Evolutionary conservation across 2,113 vertebrate genomes (phyloP), one percentile per base, ranked within the genome.

Genomic region (Spea bombifrons): DNA sequence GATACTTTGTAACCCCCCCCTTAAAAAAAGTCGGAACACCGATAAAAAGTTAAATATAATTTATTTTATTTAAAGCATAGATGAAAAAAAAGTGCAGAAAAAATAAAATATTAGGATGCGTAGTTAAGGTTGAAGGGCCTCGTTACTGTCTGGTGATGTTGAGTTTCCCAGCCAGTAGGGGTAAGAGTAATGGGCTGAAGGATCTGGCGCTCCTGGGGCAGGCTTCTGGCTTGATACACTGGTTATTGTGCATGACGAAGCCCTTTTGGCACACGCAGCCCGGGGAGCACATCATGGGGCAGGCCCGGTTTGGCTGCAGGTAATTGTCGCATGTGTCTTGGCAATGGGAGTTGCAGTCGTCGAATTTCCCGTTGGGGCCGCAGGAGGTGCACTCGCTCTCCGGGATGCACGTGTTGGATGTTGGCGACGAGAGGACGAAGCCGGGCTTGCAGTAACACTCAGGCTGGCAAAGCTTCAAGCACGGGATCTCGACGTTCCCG

Each of bases 381-480:
- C 75, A 76, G 52, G 65, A 68, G 1, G 43, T 47, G 52, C 75
- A 76, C 50, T 76, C 13, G 52, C 48, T 10, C 52, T 76, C 75
- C 1, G 50, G 75, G 50, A 76, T 57, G 6, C 75, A 76, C 49
- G 13, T 68, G 65, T 46, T 68, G 4, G 75, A 67, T 4, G 49
- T 68, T 5, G 49, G 7, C 0, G 64, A 57, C 10, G 75, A 46
- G 43, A 76, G 65, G 15, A 76, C 52, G 7, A 17, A 76, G 10
- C 65, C 65, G 13, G 75, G 75, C 17, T 76, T 76, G 65, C 75
- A 76, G 50, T 76, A 76, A 47, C 75, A 76, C 9, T 68, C 75
- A 2, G 75, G 50, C n/a, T 76, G 50, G 9, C 75, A 76, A 8
- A 45, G 53, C 65, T 76, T 76, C 52, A 76, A 17, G 45, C 75